Evolutionary conservation across 1,140 invertebrate genomes (phyloP).

Genomic region (Cotesia chilonis): DNA sequence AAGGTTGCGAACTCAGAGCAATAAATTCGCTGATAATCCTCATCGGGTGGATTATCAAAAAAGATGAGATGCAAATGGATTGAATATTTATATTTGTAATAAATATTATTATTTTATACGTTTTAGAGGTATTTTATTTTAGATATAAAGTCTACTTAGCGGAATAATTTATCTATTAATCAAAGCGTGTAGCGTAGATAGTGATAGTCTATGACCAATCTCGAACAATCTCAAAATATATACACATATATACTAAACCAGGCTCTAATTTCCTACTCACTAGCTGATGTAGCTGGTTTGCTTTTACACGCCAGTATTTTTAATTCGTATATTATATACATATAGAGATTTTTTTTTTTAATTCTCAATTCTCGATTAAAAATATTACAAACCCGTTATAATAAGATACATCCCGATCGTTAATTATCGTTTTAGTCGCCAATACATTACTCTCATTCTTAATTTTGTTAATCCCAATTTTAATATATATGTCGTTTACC

Average conservation of each 20-base stretch:
- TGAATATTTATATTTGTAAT: slow-evolving; percentile 36
- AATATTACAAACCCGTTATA: slow-evolving; percentile 15
- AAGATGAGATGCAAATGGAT: slow-evolving; percentile 55
- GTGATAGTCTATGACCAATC: slow-evolving; percentile 19
- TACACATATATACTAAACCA: neutral
- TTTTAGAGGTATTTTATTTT: slow-evolving; percentile 3
- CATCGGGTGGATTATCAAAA: slow-evolving; percentile 24
- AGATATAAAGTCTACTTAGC: slow-evolving; percentile 47
- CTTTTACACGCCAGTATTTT: too few species aligned
- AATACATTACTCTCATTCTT: slow-evolving; percentile 24
- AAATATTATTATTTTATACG: neutral
- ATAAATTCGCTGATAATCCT: slow-evolving; percentile 55
- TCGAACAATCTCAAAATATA: neutral
- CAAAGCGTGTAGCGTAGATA: slow-evolving; percentile 40
- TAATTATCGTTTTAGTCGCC: slow-evolving; percentile 23
- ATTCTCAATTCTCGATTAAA: slow-evolving; percentile 21
- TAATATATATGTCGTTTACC: neutral
- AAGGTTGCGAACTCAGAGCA: neutral
- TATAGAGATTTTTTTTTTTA: too few species aligned
- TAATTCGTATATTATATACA: too few species aligned
- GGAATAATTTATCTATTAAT: slow-evolving; percentile 62
- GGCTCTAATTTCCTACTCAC: slow-evolving; percentile 21
- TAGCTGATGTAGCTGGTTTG: too few species aligned
- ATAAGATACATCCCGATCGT: slow-evolving; percentile 3
- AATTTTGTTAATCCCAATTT: slow-evolving; percentile 28